Evolutionary conservation across 2,113 vertebrate species (phyloP).

Genomic region (Pterophyllum scalare): DNA sequence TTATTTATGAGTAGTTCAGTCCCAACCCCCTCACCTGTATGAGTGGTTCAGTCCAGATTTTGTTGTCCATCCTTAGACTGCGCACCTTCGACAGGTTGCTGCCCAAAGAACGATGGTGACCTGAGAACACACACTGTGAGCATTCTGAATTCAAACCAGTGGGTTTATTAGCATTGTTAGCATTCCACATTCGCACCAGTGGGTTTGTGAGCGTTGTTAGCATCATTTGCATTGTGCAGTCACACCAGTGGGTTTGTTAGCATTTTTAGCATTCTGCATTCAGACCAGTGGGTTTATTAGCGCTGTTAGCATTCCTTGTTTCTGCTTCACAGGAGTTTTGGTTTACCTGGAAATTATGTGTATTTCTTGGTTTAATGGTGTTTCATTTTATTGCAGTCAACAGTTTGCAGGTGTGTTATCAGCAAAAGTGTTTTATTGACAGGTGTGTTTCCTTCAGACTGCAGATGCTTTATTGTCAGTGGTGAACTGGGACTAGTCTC

Average conservation of each 20-base stretch:
- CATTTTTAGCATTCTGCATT: not conserved
- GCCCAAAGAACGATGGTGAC: conserved; percentile 76
- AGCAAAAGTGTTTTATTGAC: not conserved
- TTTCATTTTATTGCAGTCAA: not conserved
- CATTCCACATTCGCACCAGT: no score
- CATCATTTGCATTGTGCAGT: no score
- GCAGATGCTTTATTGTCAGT: not conserved
- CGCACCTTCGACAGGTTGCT: conserved; percentile 79
- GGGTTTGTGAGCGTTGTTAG: no score
- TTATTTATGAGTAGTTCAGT: conserved; percentile 50
- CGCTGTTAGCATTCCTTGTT: not conserved
- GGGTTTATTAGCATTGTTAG: no score
- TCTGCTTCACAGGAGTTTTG: not conserved
- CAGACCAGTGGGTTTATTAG: not conserved
- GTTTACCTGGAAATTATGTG: not conserved
- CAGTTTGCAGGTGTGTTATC: not conserved
- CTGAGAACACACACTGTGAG: conserved; percentile 47
- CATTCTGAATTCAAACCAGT: not conserved
- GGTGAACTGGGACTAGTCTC: not conserved
- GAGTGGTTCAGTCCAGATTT: conserved; percentile 81
- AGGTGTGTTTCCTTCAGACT: not conserved
- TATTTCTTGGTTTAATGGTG: not conserved
- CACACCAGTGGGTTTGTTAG: no score
- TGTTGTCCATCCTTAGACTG: conserved; percentile 81
- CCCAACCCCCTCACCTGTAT: conserved; percentile 39